Evolutionary conservation across 2,888 invertebrate genomes (phyloP).

Genomic region (Sturmia bella): DNA sequence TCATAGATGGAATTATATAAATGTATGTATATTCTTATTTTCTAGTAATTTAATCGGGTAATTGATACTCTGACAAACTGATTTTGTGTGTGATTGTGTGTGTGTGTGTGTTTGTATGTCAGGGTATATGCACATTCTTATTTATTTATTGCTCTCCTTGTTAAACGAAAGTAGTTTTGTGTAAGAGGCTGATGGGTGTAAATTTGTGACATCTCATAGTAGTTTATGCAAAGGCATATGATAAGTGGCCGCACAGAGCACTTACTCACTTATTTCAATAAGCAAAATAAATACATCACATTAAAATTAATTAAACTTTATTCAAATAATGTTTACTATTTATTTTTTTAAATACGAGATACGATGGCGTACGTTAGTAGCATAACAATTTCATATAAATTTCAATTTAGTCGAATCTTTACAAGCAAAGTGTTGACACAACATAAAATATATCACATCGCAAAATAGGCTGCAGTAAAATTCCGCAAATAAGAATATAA

Average conservation of each 20-base stretch:
- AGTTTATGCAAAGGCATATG: conserved; percentile 27
- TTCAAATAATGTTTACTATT: conserved; percentile 4
- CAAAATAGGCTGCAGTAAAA: conserved; percentile 5
- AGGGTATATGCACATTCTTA: no score
- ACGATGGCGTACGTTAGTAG: neutral
- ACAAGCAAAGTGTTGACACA: conserved; percentile 56
- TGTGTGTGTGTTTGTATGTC: neutral
- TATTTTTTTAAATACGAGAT: neutral
- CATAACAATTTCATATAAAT: conserved; percentile 45
- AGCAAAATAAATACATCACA: conserved; percentile 19
- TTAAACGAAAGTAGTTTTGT: neutral
- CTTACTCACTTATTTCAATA: conserved; percentile 15
- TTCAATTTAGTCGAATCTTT: conserved; percentile 62
- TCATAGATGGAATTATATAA: no score
- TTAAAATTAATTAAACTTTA: conserved; percentile 31
- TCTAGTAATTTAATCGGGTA: neutral
- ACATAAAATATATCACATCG: conserved; percentile 17
- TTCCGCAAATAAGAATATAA: neutral
- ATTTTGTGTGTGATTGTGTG: neutral
- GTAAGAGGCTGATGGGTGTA: neutral
- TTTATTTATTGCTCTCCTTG: no score
- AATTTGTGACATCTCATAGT: conserved; percentile 11
- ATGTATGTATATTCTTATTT: no score
- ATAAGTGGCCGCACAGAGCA: conserved; percentile 22
- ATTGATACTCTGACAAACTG: neutral